These are phyloP conservation scores for Camelus dromedarius DNA, from an alignment of 2,113 vertebrate genomes.

Conservation along the genomic window DNA sequence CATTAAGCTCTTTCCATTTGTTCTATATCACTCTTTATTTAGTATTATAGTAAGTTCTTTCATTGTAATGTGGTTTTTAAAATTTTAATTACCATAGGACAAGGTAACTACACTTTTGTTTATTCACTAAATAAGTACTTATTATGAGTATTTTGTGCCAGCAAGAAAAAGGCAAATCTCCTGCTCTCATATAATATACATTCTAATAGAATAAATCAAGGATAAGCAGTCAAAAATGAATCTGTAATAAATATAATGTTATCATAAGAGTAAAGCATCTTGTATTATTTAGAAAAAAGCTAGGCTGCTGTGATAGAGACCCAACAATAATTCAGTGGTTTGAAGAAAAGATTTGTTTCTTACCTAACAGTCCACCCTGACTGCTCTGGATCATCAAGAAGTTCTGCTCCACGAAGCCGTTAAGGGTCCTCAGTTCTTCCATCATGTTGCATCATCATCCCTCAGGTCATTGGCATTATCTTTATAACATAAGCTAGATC, in stretches of 20 bases:
- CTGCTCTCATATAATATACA: background rate
- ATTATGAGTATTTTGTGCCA: background rate
- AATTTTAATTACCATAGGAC: background rate
- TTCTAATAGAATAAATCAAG: constrained; percentile 25
- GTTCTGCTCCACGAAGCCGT: background rate
- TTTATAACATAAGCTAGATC: background rate
- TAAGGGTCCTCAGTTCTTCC: background rate
- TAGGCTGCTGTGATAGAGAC: background rate
- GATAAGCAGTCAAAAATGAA: constrained; percentile 30
- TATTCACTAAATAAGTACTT: constrained; percentile 35
- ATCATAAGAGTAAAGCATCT: constrained; percentile 15
- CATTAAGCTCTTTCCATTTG: constrained; percentile 51
- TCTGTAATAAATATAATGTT: constrained; percentile 22
- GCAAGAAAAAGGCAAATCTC: constrained; percentile 1
- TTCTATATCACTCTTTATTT: constrained; percentile 14
- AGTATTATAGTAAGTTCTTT: constrained; percentile 23
- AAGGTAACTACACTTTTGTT: background rate
- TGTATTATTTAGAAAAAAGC: background rate
- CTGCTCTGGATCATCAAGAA: background rate
- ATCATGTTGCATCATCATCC: background rate
- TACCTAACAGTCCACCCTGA: background rate
- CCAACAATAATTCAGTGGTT: constrained; percentile 1
- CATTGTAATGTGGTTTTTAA: background rate
- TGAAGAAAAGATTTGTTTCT: background rate
- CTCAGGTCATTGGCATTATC: background rate